These are phyloP conservation scores for Echiichthys vipera DNA, from an alignment of 2,797 vertebrate genomes.

Conservation along the genomic window DNA sequence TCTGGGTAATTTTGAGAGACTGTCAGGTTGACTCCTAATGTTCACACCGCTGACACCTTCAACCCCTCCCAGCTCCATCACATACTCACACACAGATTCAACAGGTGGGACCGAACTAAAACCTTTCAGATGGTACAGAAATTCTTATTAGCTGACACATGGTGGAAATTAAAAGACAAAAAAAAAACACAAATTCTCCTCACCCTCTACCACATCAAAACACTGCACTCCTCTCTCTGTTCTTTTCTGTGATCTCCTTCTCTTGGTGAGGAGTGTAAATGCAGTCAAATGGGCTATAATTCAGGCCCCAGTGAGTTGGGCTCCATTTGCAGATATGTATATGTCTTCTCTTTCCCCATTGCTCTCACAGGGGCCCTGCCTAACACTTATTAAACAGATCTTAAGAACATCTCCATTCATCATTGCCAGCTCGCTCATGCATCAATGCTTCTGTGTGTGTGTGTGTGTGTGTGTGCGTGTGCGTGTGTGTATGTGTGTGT, in stretches of 20 bases:
- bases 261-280: slow-evolving; percentile 29
- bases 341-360: slow-evolving; percentile 20
- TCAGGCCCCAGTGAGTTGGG: slow-evolving; percentile 40
- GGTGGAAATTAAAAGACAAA: not conserved
- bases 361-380: slow-evolving; percentile 63
- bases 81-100: slow-evolving; percentile 36
- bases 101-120: slow-evolving; percentile 59
- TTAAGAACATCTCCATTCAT: slow-evolving; percentile 83
- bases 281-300: slow-evolving; percentile 61
- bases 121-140: not conserved
- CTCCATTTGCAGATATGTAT: slow-evolving; percentile 56
- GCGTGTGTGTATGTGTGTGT: slow-evolving; percentile 8
- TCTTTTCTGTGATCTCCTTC: not conserved
- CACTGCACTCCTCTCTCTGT: not conserved
- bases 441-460: slow-evolving; percentile 65
- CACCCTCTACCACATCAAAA: not conserved
- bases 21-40: slow-evolving; percentile 60
- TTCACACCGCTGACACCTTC: slow-evolving; percentile 57
- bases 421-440: slow-evolving; percentile 81
- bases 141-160: not conserved
- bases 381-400: slow-evolving; percentile 84
- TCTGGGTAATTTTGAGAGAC: slow-evolving; percentile 61
- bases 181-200: not conserved
- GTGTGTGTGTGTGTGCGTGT: slow-evolving; percentile 7
- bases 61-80: slow-evolving; percentile 8